phyloP scores from a whole-genome alignment of 2,797 vertebrate species.

The Hapalemur alaotrensis region DNA sequence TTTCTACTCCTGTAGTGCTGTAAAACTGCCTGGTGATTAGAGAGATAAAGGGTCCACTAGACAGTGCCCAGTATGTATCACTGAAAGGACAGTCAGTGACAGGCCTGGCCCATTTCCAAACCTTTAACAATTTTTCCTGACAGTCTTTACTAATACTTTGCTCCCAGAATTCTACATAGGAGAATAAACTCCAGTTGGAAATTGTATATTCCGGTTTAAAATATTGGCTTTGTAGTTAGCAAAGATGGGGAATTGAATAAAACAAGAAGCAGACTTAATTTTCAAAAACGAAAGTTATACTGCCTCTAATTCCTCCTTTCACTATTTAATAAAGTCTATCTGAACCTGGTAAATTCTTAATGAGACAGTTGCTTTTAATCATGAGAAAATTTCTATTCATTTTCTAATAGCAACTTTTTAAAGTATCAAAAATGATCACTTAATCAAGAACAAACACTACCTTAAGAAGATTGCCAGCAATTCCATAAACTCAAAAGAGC shows the following conservation, averaged over 20 bases:
- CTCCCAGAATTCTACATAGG: not conserved
- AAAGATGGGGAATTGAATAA: not conserved
- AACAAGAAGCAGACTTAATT: not conserved
- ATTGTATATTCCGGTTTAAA: not conserved
- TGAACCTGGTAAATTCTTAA: not conserved
- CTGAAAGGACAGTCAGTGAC: not conserved
- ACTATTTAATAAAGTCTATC: not conserved
- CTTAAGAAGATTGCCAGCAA: not conserved
- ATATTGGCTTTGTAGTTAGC: not conserved
- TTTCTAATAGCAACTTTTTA: not conserved
- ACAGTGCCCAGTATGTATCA: not conserved
- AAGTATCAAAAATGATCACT: not conserved
- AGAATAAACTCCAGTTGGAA: not conserved
- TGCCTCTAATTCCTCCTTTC: not conserved
- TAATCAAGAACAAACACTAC: not conserved
- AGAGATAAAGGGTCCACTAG: not conserved
- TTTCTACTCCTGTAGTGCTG: not conserved
- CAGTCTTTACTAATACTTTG: not conserved
- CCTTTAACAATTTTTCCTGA: not conserved
- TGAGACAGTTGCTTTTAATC: not conserved
- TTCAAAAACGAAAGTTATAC: not conserved
- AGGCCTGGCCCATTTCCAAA: not conserved
- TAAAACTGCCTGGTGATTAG: not conserved
- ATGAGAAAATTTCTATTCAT: not conserved
- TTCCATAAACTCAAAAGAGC: not conserved